A percentile compares a stretch with the other conserved stretches of the same genome.
These are phyloP conservation scores for Drepana falcataria DNA, from an alignment of 2,888 invertebrate genomes.

Conservation along the genomic window DNA sequence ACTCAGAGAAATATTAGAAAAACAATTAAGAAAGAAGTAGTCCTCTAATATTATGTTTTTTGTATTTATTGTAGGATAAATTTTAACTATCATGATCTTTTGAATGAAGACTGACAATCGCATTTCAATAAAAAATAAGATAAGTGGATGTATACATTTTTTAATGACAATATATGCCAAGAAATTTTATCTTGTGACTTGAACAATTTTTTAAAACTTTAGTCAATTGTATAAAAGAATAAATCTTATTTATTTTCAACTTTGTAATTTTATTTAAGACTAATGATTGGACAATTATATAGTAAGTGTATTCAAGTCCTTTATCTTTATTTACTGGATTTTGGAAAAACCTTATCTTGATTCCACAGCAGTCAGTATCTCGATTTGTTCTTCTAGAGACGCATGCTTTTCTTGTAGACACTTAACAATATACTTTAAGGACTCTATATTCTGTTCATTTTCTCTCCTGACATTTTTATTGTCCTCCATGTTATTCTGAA, in stretches of 20 bases:
- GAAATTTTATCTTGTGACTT: too few species aligned
- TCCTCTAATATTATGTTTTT: constrained; percentile 14
- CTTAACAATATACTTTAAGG: constrained; percentile 62
- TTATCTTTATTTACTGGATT: too few species aligned
- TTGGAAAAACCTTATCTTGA: too few species aligned
- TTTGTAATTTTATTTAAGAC: too few species aligned
- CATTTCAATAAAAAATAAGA: too few species aligned
- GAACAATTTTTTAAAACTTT: too few species aligned
- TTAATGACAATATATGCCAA: too few species aligned
- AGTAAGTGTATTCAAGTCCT: too few species aligned
- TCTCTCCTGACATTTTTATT: constrained; percentile 39
- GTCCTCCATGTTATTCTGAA: constrained; percentile 49
- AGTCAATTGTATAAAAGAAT: too few species aligned
- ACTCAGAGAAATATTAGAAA: constrained; percentile 61
- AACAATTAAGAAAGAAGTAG: constrained; percentile 48
- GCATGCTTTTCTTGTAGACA: constrained; percentile 68
- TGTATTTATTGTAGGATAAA: constrained; percentile 10
- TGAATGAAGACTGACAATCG: constrained; percentile 26
- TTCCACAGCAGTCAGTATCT: constrained; percentile 65
- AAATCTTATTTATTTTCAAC: too few species aligned
- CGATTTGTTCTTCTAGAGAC: constrained; percentile 67
- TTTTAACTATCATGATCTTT: constrained; percentile 12
- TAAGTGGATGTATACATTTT: too few species aligned
- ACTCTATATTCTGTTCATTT: constrained; percentile 51
- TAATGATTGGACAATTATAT: too few species aligned